Conservation (phyloP, 1,140 invertebrate species). For the Heliconius hewitsoni region DNA sequence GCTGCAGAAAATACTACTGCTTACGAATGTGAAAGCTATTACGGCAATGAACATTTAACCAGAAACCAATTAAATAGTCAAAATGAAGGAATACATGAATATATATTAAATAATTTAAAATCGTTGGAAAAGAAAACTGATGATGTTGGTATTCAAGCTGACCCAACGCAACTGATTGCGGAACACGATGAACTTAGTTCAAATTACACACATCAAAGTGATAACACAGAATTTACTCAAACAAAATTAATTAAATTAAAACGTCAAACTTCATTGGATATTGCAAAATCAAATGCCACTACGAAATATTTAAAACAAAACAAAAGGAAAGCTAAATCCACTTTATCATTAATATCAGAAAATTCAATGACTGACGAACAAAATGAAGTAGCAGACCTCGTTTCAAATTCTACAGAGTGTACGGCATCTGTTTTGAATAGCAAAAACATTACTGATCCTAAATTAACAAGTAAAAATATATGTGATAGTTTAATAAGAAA, state of each 20-base stretch:
- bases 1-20: background rate
- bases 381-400: background rate
- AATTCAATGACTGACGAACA: background rate
- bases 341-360: slow-evolving; percentile 4
- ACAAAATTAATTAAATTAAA: slow-evolving; percentile 5
- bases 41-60: background rate
- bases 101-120: background rate
- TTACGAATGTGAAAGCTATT: background rate
- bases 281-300: background rate
- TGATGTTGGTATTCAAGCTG: slow-evolving; percentile 20
- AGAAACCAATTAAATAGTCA: background rate
- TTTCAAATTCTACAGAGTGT: background rate
- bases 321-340: background rate
- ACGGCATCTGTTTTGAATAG: background rate
- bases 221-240: background rate
- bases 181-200: background rate
- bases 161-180: background rate
- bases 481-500: background rate
- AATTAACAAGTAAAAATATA: background rate
- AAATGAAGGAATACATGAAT: background rate
- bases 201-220: background rate
- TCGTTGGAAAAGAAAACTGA: slow-evolving; percentile 3
- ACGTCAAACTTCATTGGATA: background rate
- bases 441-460: background rate
- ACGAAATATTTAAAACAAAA: background rate